Evolutionary conservation across 2,797 vertebrate genomes (phyloP).

Genomic region (Schizopygopsis malacanthus): DNA sequence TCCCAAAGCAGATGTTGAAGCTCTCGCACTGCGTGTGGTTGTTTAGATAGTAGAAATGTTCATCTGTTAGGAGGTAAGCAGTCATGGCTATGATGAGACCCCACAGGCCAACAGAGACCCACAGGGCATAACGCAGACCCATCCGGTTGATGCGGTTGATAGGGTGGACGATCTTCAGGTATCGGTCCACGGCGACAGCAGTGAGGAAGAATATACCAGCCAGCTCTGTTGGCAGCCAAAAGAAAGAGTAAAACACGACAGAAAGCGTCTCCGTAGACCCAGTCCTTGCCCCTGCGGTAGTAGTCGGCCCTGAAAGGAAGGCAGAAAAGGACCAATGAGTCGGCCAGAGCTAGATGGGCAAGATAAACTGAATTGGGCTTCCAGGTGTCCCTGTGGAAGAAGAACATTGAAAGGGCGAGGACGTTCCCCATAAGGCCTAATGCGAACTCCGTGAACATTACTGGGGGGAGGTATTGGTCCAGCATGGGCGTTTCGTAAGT

Average conservation of each 20-base stretch:
- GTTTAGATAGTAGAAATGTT: slow-evolving; percentile 68
- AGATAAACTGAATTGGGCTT: slow-evolving; percentile 81
- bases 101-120: slow-evolving; percentile 78
- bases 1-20: slow-evolving; percentile 81
- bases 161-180: slow-evolving; percentile 80
- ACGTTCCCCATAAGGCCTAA: slow-evolving; percentile 79
- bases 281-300: slow-evolving; percentile 77
- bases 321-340: slow-evolving; percentile 80
- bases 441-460: slow-evolving; percentile 79
- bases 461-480: slow-evolving; percentile 72
- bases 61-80: slow-evolving; percentile 67
- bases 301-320: slow-evolving; percentile 82
- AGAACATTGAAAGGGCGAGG: slow-evolving; percentile 79
- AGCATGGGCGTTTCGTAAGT: slow-evolving; percentile 73
- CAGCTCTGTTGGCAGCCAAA: slow-evolving; percentile 76
- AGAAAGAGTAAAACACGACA: slow-evolving; percentile 81
- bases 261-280: slow-evolving; percentile 76
- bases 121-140: slow-evolving; percentile 71
- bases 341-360: slow-evolving; percentile 79
- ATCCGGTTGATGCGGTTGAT: slow-evolving; percentile 72
- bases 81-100: slow-evolving; percentile 74
- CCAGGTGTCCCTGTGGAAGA: slow-evolving; percentile 78
- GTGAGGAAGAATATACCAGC: slow-evolving; percentile 83
- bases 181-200: slow-evolving; percentile 80
- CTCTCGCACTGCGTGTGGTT: slow-evolving; percentile 81